Evolutionary conservation across 2,888 invertebrate species (phyloP).

Genomic region (Ischnus inquisitorius): DNA sequence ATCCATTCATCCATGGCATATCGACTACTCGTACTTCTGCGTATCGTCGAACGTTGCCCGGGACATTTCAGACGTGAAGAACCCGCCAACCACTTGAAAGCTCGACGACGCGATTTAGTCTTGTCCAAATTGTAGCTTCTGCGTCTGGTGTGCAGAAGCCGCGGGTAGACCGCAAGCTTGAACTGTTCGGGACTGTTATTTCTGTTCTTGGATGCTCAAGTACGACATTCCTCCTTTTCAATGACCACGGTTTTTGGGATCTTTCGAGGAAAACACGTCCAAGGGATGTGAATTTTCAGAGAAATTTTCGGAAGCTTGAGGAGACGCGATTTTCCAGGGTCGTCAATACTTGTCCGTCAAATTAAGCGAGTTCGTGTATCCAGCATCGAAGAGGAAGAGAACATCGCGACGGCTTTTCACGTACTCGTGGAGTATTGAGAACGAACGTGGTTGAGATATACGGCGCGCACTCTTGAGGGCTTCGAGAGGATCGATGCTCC

Average conservation of each 20-base stretch:
- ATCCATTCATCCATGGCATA: conserved; percentile 28
- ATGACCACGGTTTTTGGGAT: too few species aligned
- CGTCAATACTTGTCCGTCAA: conserved; percentile 78
- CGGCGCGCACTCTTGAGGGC: conserved; percentile 47
- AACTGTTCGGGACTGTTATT: too few species aligned
- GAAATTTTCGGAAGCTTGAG: too few species aligned
- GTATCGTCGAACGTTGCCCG: background rate
- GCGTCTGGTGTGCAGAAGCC: background rate
- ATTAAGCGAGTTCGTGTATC: conserved; percentile 73
- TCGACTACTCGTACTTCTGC: conserved; percentile 31
- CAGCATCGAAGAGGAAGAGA: conserved; percentile 56
- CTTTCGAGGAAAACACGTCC: background rate
- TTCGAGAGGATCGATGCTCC: conserved; percentile 61
- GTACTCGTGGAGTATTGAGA: conserved; percentile 36
- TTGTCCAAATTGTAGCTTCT: conserved; percentile 71
- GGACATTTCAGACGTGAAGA: conserved; percentile 10
- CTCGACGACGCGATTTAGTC: conserved; percentile 75
- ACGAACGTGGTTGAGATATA: conserved; percentile 14
- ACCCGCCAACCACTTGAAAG: conserved; percentile 72
- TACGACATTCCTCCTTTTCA: too few species aligned
- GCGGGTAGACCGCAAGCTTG: background rate
- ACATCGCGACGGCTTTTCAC: conserved; percentile 76
- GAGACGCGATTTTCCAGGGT: background rate
- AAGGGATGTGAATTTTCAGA: background rate
- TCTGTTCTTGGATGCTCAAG: too few species aligned